These are phyloP conservation scores for Ectropis grisescens DNA, from an alignment of 1,140 invertebrate species.

Conservation along the genomic window DNA sequence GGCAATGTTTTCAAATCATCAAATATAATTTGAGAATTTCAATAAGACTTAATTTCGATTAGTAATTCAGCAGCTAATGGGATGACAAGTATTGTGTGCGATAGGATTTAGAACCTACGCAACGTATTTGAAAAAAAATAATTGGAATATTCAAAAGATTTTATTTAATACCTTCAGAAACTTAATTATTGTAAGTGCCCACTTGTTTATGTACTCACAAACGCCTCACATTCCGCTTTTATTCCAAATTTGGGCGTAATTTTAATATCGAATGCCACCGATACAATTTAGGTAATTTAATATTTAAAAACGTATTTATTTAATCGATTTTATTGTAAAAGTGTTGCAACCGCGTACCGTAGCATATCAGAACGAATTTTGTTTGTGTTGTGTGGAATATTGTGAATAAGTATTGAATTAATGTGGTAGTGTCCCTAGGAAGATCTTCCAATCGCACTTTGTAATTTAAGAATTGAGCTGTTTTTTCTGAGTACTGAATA, in stretches of 20 bases:
- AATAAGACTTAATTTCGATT: no score
- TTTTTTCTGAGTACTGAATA: no score
- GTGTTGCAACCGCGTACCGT: constrained; percentile 28
- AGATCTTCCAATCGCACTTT: constrained; percentile 39
- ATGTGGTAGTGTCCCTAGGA: constrained; percentile 44
- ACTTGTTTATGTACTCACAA: constrained; percentile 13
- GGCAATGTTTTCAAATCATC: no score
- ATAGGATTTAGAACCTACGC: no score
- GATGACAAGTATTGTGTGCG: no score
- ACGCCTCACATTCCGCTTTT: constrained; percentile 35
- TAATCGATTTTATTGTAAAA: no score
- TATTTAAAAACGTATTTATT: constrained; percentile 1
- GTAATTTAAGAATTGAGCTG: constrained; percentile 16
- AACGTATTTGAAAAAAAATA: no score
- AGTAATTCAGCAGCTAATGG: no score
- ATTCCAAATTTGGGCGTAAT: constrained; percentile 19
- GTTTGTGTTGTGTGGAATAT: constrained; percentile 14
- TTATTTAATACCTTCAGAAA: no score
- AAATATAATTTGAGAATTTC: no score
- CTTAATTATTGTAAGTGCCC: no score
- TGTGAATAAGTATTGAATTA: constrained; percentile 17
- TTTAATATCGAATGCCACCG: constrained; percentile 26
- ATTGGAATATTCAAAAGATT: no score
- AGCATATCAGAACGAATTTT: constrained; percentile 29
- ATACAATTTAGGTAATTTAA: constrained; percentile 20